These are phyloP conservation scores for Tenebrio molitor DNA, from an alignment of 1,140 invertebrate species.

Conservation along the genomic window DNA sequence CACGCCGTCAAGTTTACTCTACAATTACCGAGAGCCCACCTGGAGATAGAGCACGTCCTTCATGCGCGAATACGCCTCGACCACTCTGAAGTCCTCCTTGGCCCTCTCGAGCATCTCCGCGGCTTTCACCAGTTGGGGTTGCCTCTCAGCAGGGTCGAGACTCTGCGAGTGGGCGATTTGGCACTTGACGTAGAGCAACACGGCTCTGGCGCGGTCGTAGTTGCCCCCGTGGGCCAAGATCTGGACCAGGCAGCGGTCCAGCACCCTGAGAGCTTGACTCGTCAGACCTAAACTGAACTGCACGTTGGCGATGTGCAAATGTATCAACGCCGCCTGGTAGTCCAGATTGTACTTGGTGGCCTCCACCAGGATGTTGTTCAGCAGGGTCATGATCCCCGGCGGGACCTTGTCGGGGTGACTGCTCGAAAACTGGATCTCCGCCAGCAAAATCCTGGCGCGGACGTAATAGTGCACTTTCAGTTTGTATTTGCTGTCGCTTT, in stretches of 20 bases:
- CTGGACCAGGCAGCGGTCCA: slow-evolving; percentile 77
- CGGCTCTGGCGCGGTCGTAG: slow-evolving; percentile 81
- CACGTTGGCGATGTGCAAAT: slow-evolving; percentile 82
- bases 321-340: slow-evolving; percentile 80
- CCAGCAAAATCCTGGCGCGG: slow-evolving; percentile 78
- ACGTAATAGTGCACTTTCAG: slow-evolving; percentile 70
- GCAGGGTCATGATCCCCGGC: slow-evolving; percentile 71
- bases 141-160: slow-evolving; percentile 66
- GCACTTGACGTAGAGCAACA: slow-evolving; percentile 77
- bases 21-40: too few relatives aligned
- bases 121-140: slow-evolving; percentile 73
- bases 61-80: slow-evolving; percentile 80
- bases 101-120: slow-evolving; percentile 76
- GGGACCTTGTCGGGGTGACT: slow-evolving; percentile 67
- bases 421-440: slow-evolving; percentile 74
- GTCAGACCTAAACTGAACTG: slow-evolving; percentile 77
- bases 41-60: slow-evolving; percentile 80
- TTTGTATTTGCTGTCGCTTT: slow-evolving; percentile 47
- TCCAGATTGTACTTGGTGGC: slow-evolving; percentile 81
- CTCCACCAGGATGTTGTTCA: slow-evolving; percentile 80
- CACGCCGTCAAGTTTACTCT: slow-evolving; percentile 17
- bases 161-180: slow-evolving; percentile 73
- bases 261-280: slow-evolving; percentile 78
- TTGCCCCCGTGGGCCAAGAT: slow-evolving; percentile 85
- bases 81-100: slow-evolving; percentile 77